A percentile compares a stretch with the other conserved stretches of the same genome.
Evolutionary conservation across 2,888 invertebrate genomes (phyloP).

Genomic region (Pseudococcus longispinus): DNA sequence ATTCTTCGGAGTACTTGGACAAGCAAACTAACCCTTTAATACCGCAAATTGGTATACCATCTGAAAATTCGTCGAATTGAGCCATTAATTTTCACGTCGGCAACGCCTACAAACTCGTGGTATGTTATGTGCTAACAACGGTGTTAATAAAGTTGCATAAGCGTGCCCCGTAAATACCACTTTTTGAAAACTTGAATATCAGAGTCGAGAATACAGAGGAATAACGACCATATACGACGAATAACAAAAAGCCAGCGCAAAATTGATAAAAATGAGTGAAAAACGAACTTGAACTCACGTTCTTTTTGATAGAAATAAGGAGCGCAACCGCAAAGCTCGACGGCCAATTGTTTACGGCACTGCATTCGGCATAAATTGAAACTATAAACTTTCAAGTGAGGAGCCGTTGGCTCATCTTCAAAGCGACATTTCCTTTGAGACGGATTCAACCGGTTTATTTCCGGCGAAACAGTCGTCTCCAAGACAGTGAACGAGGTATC

Average conservation of each 20-base stretch:
- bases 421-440: slow-evolving; percentile 64
- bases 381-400: slow-evolving; percentile 74
- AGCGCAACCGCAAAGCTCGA: slow-evolving; percentile 72
- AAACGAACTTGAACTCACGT: slow-evolving; percentile 64
- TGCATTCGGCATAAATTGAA: slow-evolving; percentile 75
- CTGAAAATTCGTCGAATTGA: slow-evolving; percentile 14
- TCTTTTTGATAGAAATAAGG: slow-evolving; percentile 76
- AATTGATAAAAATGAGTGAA: neutral
- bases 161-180: neutral
- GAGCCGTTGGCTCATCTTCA: slow-evolving; percentile 71
- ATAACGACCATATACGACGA: no score
- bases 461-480: slow-evolving; percentile 59
- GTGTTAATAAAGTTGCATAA: slow-evolving; percentile 3
- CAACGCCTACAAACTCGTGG: neutral
- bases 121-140: neutral
- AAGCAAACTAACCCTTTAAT: slow-evolving; percentile 68
- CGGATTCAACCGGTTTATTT: slow-evolving; percentile 59
- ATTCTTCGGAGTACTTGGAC: slow-evolving; percentile 62
- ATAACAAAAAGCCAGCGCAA: neutral
- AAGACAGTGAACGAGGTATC: slow-evolving; percentile 60
- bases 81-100: neutral
- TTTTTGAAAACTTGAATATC: no score
- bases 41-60: slow-evolving; percentile 63
- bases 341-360: slow-evolving; percentile 71
- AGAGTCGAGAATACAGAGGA: no score